Percentiles rank a stretch among this genome's conserved stretches.
These are phyloP conservation scores for Erebia palarica DNA, from an alignment of 2,888 invertebrate species.

Conservation along the genomic window DNA sequence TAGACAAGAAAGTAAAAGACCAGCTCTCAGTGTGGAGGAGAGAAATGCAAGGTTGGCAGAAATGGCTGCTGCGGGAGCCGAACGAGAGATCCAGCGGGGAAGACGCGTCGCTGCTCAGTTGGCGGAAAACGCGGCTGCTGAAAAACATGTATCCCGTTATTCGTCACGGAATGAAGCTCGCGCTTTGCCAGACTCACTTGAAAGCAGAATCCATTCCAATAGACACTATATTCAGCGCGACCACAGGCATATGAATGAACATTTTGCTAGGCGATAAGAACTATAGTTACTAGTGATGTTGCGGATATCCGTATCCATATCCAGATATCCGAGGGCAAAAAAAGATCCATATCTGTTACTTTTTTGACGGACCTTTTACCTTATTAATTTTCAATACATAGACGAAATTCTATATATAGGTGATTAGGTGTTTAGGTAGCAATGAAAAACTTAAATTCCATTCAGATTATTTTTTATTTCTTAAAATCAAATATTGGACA, in stretches of 20 bases:
- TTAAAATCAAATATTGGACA: no score
- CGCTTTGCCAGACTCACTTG: slow-evolving; percentile 87
- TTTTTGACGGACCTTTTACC: no score
- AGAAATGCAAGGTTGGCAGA: slow-evolving; percentile 83
- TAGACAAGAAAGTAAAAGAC: slow-evolving; percentile 40
- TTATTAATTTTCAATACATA: no score
- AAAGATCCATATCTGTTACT: no score
- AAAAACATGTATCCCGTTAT: slow-evolving; percentile 81
- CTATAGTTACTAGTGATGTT: no score
- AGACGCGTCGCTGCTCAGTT: slow-evolving; percentile 84
- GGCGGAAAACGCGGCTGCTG: slow-evolving; percentile 77
- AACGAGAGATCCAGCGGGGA: slow-evolving; percentile 86
- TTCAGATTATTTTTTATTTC: no score
- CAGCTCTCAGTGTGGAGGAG: slow-evolving; percentile 71
- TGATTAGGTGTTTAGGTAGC: no score
- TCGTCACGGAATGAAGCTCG: slow-evolving; percentile 71
- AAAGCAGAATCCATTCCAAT: slow-evolving; percentile 92
- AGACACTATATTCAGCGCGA: slow-evolving; percentile 94
- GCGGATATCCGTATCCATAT: no score
- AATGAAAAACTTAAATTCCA: no score
- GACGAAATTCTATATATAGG: no score
- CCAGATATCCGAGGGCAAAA: no score
- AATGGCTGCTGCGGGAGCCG: slow-evolving; percentile 92
- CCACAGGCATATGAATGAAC: slow-evolving; percentile 89
- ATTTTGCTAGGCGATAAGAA: slow-evolving; percentile 87